Evolutionary conservation across 2,888 invertebrate species (phyloP).

Genomic region (Lypha dubia): DNA sequence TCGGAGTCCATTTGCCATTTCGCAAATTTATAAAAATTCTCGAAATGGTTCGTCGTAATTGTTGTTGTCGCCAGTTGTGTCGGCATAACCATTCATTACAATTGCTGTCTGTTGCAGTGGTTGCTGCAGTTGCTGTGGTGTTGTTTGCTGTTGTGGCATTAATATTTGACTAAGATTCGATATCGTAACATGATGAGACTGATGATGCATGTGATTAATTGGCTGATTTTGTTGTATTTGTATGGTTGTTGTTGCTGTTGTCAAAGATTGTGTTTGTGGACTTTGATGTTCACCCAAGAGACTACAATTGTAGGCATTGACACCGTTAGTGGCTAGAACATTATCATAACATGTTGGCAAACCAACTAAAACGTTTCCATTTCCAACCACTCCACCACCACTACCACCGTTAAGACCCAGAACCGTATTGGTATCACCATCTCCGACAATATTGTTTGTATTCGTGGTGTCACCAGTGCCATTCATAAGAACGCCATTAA

Average conservation of each 20-base stretch:
- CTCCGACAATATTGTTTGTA: constrained; percentile 31
- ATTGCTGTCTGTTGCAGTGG: constrained; percentile 73
- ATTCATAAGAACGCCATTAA: constrained; percentile 76
- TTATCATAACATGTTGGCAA: constrained; percentile 77
- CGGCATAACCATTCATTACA: constrained; percentile 75
- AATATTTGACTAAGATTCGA: constrained; percentile 74
- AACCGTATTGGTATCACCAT: constrained; percentile 53
- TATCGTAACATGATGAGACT: constrained; percentile 75
- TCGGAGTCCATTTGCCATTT: background rate
- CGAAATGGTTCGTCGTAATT: constrained; percentile 83
- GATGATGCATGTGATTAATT: constrained; percentile 77
- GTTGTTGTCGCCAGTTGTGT: constrained; percentile 80
- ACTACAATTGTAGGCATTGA: constrained; percentile 79
- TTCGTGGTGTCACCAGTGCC: constrained; percentile 54
- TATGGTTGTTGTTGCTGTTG: constrained; percentile 77
- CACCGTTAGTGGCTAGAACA: constrained; percentile 71
- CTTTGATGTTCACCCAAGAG: constrained; percentile 77
- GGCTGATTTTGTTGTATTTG: constrained; percentile 78
- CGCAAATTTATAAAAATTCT: constrained; percentile 80
- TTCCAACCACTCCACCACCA: constrained; percentile 36
- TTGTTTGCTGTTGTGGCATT: constrained; percentile 59
- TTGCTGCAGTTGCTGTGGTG: constrained; percentile 60
- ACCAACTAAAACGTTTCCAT: constrained; percentile 58
- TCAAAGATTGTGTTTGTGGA: constrained; percentile 73
- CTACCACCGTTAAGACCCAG: constrained; percentile 58